Percentiles rank a stretch among this genome's conserved stretches.
Evolutionary conservation across 2,888 invertebrate species (phyloP).

Genomic region (Andrena dorsata): DNA sequence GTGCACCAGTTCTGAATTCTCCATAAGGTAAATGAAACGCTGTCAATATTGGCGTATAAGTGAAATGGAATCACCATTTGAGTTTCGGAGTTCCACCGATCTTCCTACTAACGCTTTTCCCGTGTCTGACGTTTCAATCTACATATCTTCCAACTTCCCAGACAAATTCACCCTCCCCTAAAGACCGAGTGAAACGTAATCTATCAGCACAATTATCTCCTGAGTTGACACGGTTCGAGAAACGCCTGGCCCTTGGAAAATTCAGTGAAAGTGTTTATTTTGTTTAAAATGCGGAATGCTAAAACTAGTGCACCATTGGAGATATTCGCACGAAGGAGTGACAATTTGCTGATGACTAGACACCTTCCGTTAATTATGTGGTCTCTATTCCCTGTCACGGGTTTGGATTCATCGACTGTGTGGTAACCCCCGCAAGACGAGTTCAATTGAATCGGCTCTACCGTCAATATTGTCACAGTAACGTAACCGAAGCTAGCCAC

Average conservation of each 20-base stretch:
- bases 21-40: slow-evolving; percentile 35
- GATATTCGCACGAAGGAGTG: neutral
- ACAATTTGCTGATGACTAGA: slow-evolving; percentile 16
- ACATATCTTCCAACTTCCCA: neutral
- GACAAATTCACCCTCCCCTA: neutral
- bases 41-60: slow-evolving; percentile 45
- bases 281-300: too few relatives aligned
- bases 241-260: too few relatives aligned
- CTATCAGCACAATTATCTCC: neutral
- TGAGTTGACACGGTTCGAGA: neutral
- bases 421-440: slow-evolving; percentile 34
- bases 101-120: neutral
- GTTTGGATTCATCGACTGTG: slow-evolving; percentile 32
- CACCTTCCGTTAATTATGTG: slow-evolving; percentile 32
- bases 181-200: neutral
- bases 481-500: slow-evolving; percentile 48
- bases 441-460: slow-evolving; percentile 59
- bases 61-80: slow-evolving; percentile 39
- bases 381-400: slow-evolving; percentile 28
- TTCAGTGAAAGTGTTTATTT: too few relatives aligned
- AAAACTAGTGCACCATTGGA: too few relatives aligned
- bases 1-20: neutral
- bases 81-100: slow-evolving; percentile 18
- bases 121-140: slow-evolving; percentile 12
- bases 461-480: slow-evolving; percentile 72